phyloP scores from a whole-genome alignment of 2,797 vertebrate species.

The Takifugu ocellatus region DNA sequence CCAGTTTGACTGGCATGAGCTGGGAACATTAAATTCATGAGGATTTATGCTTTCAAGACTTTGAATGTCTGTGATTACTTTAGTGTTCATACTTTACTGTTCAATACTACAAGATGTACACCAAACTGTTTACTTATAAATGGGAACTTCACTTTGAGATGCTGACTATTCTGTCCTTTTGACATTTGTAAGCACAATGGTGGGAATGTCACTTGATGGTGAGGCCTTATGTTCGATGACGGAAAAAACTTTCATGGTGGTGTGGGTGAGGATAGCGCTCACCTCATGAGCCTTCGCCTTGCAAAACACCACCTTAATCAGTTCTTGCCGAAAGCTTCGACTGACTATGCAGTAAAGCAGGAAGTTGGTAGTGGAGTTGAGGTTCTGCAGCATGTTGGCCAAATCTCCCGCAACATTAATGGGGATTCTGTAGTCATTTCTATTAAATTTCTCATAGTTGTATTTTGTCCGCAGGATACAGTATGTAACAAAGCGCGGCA shows the following conservation, averaged over 20 bases:
- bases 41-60: no score
- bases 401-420: slow-evolving; percentile 74
- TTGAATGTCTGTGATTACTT: no score
- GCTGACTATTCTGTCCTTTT: slow-evolving; percentile 21
- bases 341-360: slow-evolving; percentile 80
- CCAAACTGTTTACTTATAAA: no score
- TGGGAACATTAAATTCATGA: no score
- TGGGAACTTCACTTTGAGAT: no score
- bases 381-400: slow-evolving; percentile 81
- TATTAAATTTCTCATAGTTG: slow-evolving; percentile 66
- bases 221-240: slow-evolving; percentile 41
- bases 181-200: slow-evolving; percentile 59
- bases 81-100: no score
- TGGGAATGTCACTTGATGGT: slow-evolving; percentile 2
- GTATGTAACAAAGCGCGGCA: slow-evolving; percentile 79
- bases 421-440: slow-evolving; percentile 70
- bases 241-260: slow-evolving; percentile 72
- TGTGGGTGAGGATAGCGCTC: slow-evolving; percentile 56
- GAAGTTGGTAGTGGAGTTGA: slow-evolving; percentile 81
- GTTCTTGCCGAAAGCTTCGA: slow-evolving; percentile 69
- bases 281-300: slow-evolving; percentile 25
- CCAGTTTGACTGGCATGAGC: no score
- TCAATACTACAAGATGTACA: no score
- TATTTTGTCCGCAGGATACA: slow-evolving; percentile 77
- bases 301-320: slow-evolving; percentile 53